Percentiles rank a stretch among this genome's conserved stretches.
Conservation (phyloP, 2,797 vertebrate species). For the Triplophysa bombifrons region DNA sequence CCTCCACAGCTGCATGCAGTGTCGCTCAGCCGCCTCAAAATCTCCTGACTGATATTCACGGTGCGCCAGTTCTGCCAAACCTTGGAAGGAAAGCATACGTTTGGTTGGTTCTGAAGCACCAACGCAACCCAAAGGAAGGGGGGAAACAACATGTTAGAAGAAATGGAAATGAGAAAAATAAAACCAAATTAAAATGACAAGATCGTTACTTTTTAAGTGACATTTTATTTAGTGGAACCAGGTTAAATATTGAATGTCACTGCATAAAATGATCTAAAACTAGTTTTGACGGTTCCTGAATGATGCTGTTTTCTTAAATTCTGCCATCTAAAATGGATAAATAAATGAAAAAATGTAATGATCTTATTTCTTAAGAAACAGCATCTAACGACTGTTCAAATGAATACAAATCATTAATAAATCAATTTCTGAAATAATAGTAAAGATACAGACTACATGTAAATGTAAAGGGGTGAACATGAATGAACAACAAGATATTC, state of each 20-base stretch:
- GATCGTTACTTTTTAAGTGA: constrained; percentile 21
- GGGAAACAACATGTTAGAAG: constrained; percentile 93
- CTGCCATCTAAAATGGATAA: background rate
- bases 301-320: background rate
- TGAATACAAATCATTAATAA: background rate
- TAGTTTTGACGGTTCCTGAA: background rate
- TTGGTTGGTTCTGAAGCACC: constrained; percentile 99
- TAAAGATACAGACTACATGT: background rate
- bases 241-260: background rate
- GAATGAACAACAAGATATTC: background rate
- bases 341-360: background rate
- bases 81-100: constrained; percentile 99
- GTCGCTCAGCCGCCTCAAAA: constrained; percentile 98
- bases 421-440: too few species aligned
- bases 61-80: constrained; percentile 99
- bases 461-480: background rate
- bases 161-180: constrained; percentile 81
- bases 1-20: constrained; percentile 99
- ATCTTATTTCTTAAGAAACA: background rate
- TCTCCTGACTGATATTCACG: constrained; percentile 99
- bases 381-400: background rate
- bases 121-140: constrained; percentile 85
- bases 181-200: constrained; percentile 61
- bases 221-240: background rate
- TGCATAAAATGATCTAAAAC: background rate